A percentile compares a stretch with the other conserved stretches of the same genome.
Evolutionary conservation across 2,113 vertebrate genomes (phyloP).

Genomic region (Nothoprocta perdicaria): DNA sequence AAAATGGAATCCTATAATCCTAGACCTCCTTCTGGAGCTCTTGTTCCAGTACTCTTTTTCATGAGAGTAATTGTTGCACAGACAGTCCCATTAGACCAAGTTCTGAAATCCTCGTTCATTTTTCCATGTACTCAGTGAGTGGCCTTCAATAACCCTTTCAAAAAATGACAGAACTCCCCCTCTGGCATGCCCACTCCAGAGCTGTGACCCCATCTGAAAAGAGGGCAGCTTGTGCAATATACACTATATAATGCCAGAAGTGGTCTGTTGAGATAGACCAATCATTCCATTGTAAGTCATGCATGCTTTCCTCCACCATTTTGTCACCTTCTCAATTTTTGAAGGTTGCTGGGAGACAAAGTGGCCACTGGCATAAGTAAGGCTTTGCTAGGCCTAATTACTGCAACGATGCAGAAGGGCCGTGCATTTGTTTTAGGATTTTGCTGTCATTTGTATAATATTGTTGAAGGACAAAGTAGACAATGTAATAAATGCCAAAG

Average conservation of each 20-base stretch:
- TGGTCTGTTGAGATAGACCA: not conserved
- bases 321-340: slow-evolving; percentile 29
- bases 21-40: not conserved
- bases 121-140: not conserved
- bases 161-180: not conserved
- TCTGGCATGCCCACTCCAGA: not conserved
- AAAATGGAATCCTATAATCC: accelerated
- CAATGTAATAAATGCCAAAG: not conserved
- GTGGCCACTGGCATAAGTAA: not conserved
- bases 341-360: slow-evolving; percentile 18
- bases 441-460: not conserved
- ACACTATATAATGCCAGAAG: slow-evolving; percentile 7
- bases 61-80: not conserved
- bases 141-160: slow-evolving; percentile 38
- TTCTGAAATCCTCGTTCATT: slow-evolving; percentile 25
- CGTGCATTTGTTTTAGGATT: not conserved
- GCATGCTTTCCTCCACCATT: slow-evolving; percentile 26
- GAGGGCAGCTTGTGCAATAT: slow-evolving; percentile 20
- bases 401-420: not conserved
- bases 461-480: slow-evolving; percentile 35
- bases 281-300: not conserved
- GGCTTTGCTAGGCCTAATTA: slow-evolving; percentile 44
- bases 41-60: not conserved
- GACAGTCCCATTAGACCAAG: not conserved
- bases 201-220: not conserved